These are phyloP conservation scores for Pseudorhombus dupliciocellatus DNA, from an alignment of 2,113 vertebrate genomes.

Conservation along the genomic window DNA sequence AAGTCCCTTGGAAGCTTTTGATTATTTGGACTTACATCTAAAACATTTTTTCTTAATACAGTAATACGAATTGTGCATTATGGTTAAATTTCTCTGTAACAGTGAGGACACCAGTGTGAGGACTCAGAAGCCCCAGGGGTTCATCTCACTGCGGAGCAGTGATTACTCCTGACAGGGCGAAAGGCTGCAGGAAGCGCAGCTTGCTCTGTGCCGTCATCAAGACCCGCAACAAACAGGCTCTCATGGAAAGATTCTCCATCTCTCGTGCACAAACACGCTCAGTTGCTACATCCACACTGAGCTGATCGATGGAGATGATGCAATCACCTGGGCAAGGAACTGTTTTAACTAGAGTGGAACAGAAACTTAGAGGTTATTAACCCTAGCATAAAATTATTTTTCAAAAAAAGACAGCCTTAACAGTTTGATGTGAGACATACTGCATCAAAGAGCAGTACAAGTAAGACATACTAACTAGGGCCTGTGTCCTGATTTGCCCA, in stretches of 20 bases:
- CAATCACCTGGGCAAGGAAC: neutral
- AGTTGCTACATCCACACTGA: neutral
- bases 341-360: neutral
- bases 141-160: constrained; percentile 30
- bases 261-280: neutral
- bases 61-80: constrained; percentile 1
- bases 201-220: constrained; percentile 35
- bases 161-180: constrained; percentile 56
- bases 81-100: neutral
- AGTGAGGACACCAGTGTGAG: neutral
- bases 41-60: neutral
- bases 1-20: neutral
- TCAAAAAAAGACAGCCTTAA: neutral
- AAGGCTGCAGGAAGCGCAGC: constrained; percentile 50
- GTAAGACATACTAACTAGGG: neutral
- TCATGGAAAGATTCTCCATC: neutral
- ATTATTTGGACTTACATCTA: constrained; percentile 8
- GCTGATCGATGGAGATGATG: neutral
- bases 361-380: neutral
- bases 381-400: neutral
- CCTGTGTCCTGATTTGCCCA: neutral
- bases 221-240: neutral
- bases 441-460: neutral
- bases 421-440: no score
- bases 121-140: constrained; percentile 19